Base-by-base conservation (phyloP, 1,140 invertebrate genomes). In the Scylla paramamosain region DNA sequence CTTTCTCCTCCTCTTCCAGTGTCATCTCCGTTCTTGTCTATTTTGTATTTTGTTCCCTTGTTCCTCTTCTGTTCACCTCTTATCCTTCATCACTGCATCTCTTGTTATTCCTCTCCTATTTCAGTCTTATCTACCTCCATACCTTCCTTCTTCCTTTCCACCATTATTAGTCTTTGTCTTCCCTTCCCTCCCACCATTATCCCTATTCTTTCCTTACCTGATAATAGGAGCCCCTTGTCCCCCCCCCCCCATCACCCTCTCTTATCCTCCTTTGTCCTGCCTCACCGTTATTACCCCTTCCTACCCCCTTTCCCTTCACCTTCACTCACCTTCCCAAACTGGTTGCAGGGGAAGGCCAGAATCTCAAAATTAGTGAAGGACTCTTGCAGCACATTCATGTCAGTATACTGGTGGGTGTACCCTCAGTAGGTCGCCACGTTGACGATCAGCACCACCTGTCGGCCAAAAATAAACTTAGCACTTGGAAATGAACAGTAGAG, bases 371-470 rank as follows among this genome's bases (percentile, higher is more conserved):
- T 96, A 20, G 96, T 88, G 77, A 96, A 97, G 59, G 96, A 96
- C 59, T 96, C 95, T 96, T 97, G 96, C 91, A 97, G 97, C 96
- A 96, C 97, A 97, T 97, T 97, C 96, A 97, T 95, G 94, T 97
- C 97, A 31, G 94, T 90, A 96, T 97, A 97, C 91, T 97, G 97
- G 94, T 96, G 95, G 46, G 97, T 97, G 95, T 97, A 97, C 48
- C 96, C 96, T 97, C 97, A 97, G 97, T 97, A 97, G 84, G 97
- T 97, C 10, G 97, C 97, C 77, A 97, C 97, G 96, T 97, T 97
- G 8, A 97, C 97, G 7, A 97, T 96, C 45, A 97, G 96, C 39
- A 97, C 95, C n/a, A 97, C 96, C 96, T 96, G 91, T 89, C 8
- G 88, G 45, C 31, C 12, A 87, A 82, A 77, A 29, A 46, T n/a